phyloP scores from a whole-genome alignment of 2,888 invertebrate genomes.

The Artemia sinica region DNA sequence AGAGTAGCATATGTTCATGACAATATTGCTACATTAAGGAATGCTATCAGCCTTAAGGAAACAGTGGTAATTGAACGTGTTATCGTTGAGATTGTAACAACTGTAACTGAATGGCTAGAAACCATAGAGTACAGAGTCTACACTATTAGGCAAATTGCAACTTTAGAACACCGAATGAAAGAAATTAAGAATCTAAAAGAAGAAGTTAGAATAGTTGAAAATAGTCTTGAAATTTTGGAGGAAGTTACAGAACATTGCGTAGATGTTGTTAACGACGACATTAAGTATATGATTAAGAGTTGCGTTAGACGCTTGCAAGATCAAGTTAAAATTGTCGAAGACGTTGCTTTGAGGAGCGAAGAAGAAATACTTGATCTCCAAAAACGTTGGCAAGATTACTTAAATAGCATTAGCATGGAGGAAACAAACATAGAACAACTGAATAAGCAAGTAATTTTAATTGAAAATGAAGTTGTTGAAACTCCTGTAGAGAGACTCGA shows the following conservation, averaged over 20 bases:
- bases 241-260: constrained; percentile 36
- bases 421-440: constrained; percentile 37
- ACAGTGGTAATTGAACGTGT: constrained; percentile 45
- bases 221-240: constrained; percentile 54
- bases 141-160: constrained; percentile 30
- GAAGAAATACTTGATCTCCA: constrained; percentile 39
- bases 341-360: constrained; percentile 44
- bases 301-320: constrained; percentile 43
- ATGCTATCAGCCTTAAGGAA: constrained; percentile 43
- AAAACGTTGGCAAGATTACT: constrained; percentile 51
- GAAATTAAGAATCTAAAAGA: constrained; percentile 23
- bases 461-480: constrained; percentile 44
- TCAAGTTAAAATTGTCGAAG: constrained; percentile 51
- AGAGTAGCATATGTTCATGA: constrained; percentile 42
- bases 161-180: constrained; percentile 26
- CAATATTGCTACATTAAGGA: constrained; percentile 40
- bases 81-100: constrained; percentile 55
- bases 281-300: constrained; percentile 36
- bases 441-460: constrained; percentile 37
- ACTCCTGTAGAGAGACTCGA: constrained; percentile 32
- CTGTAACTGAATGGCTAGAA: constrained; percentile 64
- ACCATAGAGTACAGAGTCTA: constrained; percentile 63
- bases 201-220: constrained; percentile 37
- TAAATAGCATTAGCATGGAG: constrained; percentile 44
- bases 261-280: constrained; percentile 36